Conservation (phyloP, 2,888 invertebrate genomes). For the Tachystola acroxantha region DNA sequence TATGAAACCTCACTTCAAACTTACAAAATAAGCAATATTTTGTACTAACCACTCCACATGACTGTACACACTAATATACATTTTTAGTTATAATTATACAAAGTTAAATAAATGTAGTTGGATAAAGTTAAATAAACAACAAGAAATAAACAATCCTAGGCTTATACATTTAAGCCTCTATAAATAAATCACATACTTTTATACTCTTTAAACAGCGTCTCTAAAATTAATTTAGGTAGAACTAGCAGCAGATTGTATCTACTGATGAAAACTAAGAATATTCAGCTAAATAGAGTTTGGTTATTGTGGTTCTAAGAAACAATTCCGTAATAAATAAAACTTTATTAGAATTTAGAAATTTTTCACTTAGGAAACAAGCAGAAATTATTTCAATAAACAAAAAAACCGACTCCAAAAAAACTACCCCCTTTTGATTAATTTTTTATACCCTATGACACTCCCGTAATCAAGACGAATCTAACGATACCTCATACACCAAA, state of each 20-base stretch:
- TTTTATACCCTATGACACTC: too few relatives aligned
- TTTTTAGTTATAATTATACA: constrained; percentile 3
- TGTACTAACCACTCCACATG: constrained; percentile 67
- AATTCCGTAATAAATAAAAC: too few relatives aligned
- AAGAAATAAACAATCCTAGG: constrained; percentile 23
- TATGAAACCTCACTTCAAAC: constrained; percentile 48
- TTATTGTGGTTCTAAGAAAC: too few relatives aligned
- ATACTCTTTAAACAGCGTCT: background rate
- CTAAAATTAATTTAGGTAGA: constrained; percentile 1
- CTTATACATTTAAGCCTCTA: constrained; percentile 11
- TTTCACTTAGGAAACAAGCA: too few relatives aligned
- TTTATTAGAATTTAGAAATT: too few relatives aligned
- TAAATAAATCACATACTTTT: constrained; percentile 16
- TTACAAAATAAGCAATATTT: constrained; percentile 54
- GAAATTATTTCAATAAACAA: too few relatives aligned
- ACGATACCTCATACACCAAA: too few relatives aligned
- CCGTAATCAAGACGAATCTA: too few relatives aligned
- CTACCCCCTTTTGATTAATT: too few relatives aligned
- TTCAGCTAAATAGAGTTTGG: background rate
- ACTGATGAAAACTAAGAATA: constrained; percentile 4
- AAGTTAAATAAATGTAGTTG: constrained; percentile 5
- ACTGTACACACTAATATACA: constrained; percentile 41
- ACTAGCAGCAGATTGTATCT: constrained; percentile 14
- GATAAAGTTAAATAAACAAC: constrained; percentile 13
- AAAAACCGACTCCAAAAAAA: too few relatives aligned